Evolutionary conservation across 2,113 vertebrate species (phyloP), one percentile per base, ranked within the genome.

Genomic region (Oreochromis tanganicae): DNA sequence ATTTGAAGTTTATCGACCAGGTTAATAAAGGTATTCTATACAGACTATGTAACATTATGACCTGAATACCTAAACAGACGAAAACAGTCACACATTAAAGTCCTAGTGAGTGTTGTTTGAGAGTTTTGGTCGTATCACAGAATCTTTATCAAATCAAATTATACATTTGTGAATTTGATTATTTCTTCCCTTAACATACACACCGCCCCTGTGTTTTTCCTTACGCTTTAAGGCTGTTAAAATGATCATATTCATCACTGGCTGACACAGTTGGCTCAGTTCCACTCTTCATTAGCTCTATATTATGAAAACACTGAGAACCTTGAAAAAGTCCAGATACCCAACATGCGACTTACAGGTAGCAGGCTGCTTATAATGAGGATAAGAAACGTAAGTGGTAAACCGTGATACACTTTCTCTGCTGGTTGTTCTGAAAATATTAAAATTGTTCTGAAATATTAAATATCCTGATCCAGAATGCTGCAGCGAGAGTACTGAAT

Each of bases 261-360:
- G 0, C 46, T 78, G 73, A 52, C 73, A 52, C 73, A 0, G 17
- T 52, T 34, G 17, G 46, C 27, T 34, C 27, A 32, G 29, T 52
- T 78, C 46, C 46, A 52, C 73, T 78, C 73, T 78, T 78, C 46
- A 34, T 34, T 78, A 78, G 52, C 17, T 78, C 46, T n/a, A n/a
- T 48, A n/a, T 13, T 50, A 78, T 78, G 73, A 78, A 32, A 78
- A 78, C 46, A 78, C 27, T 19, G 43, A 75, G 43, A 75, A 32
- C 24, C 71, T 50, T 24, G 71, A 78, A 52, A 78, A 52, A n/a
- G 43, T 78, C 46, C 17, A 78, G 46, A 50, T 29, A 78, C 46
- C 13, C 46, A 50, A 13, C 27, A 16, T 19, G 19, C 2, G 7
- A 78, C 73, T 50, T 11, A 32, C 16, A 78, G 71, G 9, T 50